These are phyloP conservation scores for Cordilura impudica DNA, from an alignment of 2,888 invertebrate genomes.

Conservation along the genomic window DNA sequence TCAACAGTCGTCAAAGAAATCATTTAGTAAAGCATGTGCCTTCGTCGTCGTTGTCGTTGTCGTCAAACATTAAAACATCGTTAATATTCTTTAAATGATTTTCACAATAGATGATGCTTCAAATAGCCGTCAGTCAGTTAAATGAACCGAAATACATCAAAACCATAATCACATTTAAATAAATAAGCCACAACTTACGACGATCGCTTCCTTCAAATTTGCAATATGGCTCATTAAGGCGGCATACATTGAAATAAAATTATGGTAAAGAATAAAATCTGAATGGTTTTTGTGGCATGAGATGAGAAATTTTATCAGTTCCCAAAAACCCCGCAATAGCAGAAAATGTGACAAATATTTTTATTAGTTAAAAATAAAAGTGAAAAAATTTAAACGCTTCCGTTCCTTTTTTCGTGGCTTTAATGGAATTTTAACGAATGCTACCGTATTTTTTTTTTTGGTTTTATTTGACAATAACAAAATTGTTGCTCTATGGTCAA, in stretches of 20 bases:
- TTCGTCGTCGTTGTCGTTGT: not conserved
- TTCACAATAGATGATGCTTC: constrained; percentile 50
- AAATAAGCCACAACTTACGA: not conserved
- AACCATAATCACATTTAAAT: not conserved
- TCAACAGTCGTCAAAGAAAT: not conserved
- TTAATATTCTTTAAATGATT: constrained; percentile 46
- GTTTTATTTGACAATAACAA: constrained; percentile 26
- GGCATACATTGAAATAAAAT: constrained; percentile 38
- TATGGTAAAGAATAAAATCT: not conserved
- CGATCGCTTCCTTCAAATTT: constrained; percentile 23
- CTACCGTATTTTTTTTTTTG: constrained; percentile 59
- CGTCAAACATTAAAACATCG: constrained; percentile 5
- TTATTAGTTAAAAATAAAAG: constrained; percentile 58
- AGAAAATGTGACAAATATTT: constrained; percentile 60
- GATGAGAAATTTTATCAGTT: constrained; percentile 38
- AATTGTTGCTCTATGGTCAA: constrained; percentile 39
- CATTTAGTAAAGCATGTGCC: constrained; percentile 18
- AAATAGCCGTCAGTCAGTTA: constrained; percentile 58
- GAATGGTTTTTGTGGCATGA: constrained; percentile 20
- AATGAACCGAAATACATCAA: constrained; percentile 57
- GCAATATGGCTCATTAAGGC: constrained; percentile 51
- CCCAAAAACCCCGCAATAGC: constrained; percentile 25
- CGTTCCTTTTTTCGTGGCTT: constrained; percentile 36
- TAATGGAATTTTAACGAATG: constrained; percentile 60
- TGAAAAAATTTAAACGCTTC: constrained; percentile 57